Conservation (phyloP, 2,888 invertebrate species). For the Osedax frankpressi region DNA sequence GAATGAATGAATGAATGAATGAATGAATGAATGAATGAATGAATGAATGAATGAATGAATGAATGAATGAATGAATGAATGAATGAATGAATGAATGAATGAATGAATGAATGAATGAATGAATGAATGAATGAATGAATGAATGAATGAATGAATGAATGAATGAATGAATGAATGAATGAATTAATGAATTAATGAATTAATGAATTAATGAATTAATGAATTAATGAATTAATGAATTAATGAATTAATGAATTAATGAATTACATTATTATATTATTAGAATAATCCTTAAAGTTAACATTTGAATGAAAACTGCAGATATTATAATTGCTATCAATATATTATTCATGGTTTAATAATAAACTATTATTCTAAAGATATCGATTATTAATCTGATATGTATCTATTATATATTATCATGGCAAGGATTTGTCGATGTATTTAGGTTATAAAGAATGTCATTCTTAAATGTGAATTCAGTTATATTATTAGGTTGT, state of each 20-base stretch:
- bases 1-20: not conserved
- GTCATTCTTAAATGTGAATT: too few species aligned
- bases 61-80: not conserved
- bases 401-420: too few species aligned
- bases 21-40: not conserved
- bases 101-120: not conserved
- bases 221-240: not conserved
- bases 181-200: not conserved
- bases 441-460: too few species aligned
- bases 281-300: too few species aligned
- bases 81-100: not conserved
- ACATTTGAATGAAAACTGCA: too few species aligned
- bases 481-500: too few species aligned
- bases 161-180: not conserved
- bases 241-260: not conserved
- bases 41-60: not conserved
- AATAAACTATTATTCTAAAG: too few species aligned
- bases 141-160: not conserved
- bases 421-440: too few species aligned
- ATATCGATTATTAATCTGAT: too few species aligned
- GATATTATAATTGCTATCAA: too few species aligned
- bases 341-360: too few species aligned
- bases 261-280: too few species aligned
- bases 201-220: not conserved
- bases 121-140: not conserved